Percentiles rank a stretch among this genome's conserved stretches.
Evolutionary conservation across 1,140 invertebrate species (phyloP).

Genomic region (Drosophila repletoides): DNA sequence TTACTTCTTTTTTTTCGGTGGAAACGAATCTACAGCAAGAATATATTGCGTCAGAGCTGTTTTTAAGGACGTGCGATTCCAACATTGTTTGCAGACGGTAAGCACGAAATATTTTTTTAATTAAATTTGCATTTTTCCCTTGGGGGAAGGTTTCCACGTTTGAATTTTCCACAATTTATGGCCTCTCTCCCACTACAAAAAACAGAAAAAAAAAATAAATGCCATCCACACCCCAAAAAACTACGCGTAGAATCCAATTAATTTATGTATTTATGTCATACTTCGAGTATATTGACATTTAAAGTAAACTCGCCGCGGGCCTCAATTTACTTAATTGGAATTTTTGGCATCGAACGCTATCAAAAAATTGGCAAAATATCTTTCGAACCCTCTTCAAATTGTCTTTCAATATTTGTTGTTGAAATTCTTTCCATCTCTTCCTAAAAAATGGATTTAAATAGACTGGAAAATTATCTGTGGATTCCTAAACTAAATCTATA

Average conservation of each 20-base stretch:
- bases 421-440: no score
- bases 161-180: constrained; percentile 11
- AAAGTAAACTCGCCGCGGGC: neutral
- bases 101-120: constrained; percentile 26
- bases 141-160: neutral
- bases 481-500: no score
- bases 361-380: no score
- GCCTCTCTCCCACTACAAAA: neutral
- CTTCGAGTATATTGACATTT: no score
- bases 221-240: no score
- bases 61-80: constrained; percentile 16
- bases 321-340: constrained; percentile 3
- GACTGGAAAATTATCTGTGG: no score
- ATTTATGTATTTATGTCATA: neutral
- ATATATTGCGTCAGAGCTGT: constrained; percentile 42
- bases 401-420: no score
- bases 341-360: neutral
- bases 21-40: constrained; percentile 6
- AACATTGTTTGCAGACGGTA: constrained; percentile 22
- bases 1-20: constrained; percentile 7
- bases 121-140: constrained; percentile 21
- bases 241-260: no score
- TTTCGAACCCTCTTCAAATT: no score
- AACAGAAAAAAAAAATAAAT: neutral
- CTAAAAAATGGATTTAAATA: no score